Conservation (phyloP, 2,797 vertebrate genomes). For the Merluccius polli region DNA sequence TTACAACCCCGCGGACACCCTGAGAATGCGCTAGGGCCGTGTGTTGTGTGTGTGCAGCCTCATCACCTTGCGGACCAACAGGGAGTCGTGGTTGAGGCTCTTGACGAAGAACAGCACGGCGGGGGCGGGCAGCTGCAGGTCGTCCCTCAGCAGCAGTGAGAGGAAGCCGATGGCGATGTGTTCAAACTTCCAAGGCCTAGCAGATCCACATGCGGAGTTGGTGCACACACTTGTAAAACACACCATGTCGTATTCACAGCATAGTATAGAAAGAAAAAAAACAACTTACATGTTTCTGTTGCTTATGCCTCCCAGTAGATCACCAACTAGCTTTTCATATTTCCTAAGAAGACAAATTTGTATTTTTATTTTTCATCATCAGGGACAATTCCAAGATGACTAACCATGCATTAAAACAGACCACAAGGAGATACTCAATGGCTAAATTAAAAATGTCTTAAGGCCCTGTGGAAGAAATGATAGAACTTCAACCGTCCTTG, state of each 20-base stretch:
- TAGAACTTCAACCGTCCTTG: no score
- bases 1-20: no score
- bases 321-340: conserved; percentile 84
- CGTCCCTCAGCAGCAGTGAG: conserved; percentile 90
- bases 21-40: no score
- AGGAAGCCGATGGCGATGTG: conserved; percentile 93
- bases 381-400: no score
- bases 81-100: conserved; percentile 94
- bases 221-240: conserved; percentile 6
- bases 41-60: not conserved
- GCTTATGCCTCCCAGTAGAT: conserved; percentile 82
- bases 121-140: conserved; percentile 80
- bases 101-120: conserved; percentile 90
- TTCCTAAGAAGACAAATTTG: conserved; percentile 58
- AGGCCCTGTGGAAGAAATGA: no score
- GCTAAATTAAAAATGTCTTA: no score
- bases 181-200: conserved; percentile 96
- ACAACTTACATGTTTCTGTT: conserved; percentile 90
- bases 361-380: no score
- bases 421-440: no score
- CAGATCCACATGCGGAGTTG: conserved; percentile 26
- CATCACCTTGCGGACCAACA: conserved; percentile 92
- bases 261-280: not conserved
- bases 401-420: no score
- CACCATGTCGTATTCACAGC: not conserved